Percentiles rank a stretch among this genome's conserved stretches.
Evolutionary conservation across 2,888 invertebrate genomes (phyloP).

Genomic region (Cosmia trapezina): DNA sequence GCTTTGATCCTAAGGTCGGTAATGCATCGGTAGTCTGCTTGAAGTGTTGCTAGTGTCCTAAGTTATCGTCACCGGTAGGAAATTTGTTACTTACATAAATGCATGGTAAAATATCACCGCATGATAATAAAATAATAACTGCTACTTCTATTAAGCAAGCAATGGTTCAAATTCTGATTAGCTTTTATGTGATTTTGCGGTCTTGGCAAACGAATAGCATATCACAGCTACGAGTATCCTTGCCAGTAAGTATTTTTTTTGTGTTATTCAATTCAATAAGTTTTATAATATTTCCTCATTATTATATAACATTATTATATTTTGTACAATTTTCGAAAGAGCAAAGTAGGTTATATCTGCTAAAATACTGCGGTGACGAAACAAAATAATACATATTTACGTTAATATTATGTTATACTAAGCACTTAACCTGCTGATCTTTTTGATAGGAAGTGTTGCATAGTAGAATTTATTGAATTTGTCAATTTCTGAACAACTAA

Average conservation of each 20-base stretch:
- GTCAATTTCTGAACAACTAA: neutral
- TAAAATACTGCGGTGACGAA: slow-evolving; percentile 10
- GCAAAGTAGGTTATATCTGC: slow-evolving; percentile 9
- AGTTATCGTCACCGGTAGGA: too few species aligned
- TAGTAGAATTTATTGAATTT: neutral
- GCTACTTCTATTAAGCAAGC: too few species aligned
- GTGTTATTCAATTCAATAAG: neutral
- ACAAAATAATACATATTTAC: slow-evolving; percentile 12
- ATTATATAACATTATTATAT: slow-evolving; percentile 9
- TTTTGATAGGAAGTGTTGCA: slow-evolving; percentile 35
- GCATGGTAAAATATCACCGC: neutral
- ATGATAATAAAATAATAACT: neutral
- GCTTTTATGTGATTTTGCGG: neutral
- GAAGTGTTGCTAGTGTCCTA: neutral
- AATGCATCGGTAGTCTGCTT: neutral
- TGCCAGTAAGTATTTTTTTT: neutral
- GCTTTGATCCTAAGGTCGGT: neutral
- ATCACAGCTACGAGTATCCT: neutral
- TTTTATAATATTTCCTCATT: neutral
- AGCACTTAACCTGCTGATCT: slow-evolving; percentile 40
- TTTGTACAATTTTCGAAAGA: slow-evolving; percentile 3
- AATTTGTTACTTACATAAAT: neutral
- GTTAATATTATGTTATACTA: neutral
- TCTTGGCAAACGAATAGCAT: neutral
- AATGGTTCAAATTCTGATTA: neutral